Conservation (phyloP, 1,140 invertebrate genomes). For the Drosophila ironensis region DNA sequence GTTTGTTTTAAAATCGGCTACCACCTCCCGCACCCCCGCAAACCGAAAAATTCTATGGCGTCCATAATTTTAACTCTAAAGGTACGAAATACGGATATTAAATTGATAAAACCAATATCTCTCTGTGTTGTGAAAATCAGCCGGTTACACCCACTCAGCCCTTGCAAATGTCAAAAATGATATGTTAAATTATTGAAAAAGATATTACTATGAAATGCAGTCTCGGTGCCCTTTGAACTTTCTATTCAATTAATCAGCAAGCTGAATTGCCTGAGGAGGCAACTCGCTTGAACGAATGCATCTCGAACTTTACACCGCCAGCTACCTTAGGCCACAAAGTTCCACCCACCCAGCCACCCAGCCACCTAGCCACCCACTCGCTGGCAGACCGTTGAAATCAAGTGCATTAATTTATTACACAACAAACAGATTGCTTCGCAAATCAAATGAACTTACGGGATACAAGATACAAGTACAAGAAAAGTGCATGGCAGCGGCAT, state of each 20-base stretch:
- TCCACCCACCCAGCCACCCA: not conserved
- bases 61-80: no score
- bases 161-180: no score
- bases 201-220: not conserved
- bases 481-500: constrained; percentile 54
- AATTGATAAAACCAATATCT: no score
- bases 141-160: no score
- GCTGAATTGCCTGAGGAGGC: constrained; percentile 2
- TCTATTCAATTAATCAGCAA: constrained; percentile 5
- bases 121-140: no score
- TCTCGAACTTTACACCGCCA: not conserved
- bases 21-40: no score
- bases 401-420: constrained; percentile 77
- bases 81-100: no score
- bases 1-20: no score
- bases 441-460: constrained; percentile 61
- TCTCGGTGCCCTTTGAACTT: constrained; percentile 14
- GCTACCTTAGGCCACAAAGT: not conserved
- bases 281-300: not conserved
- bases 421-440: constrained; percentile 70
- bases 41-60: no score
- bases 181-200: no score
- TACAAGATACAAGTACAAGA: constrained; percentile 27
- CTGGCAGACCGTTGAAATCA: constrained; percentile 58
- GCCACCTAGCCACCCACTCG: not conserved